These are phyloP conservation scores for Andrena camellia DNA, from an alignment of 2,888 invertebrate species.

Conservation along the genomic window DNA sequence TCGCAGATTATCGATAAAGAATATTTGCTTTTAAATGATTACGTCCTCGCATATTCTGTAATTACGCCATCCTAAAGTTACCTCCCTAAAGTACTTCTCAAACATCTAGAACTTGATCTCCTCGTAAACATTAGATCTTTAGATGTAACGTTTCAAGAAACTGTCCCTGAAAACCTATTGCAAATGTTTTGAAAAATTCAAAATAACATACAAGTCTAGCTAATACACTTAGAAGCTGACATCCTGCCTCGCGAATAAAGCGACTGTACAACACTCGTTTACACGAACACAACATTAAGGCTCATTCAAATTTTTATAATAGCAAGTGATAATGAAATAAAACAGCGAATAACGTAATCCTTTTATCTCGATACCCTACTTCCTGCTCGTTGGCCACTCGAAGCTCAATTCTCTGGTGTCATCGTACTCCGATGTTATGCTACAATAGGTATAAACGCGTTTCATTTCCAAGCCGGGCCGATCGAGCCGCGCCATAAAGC, in stretches of 20 bases:
- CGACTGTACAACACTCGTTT: too few species aligned
- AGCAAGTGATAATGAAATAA: too few species aligned
- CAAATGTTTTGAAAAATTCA: not conserved
- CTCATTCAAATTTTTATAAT: too few species aligned
- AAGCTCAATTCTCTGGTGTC: slow-evolving; percentile 20
- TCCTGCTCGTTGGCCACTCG: not conserved
- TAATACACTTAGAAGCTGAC: not conserved
- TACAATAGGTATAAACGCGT: slow-evolving; percentile 38
- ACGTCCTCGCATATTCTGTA: not conserved
- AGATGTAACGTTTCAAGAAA: not conserved
- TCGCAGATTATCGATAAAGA: not conserved
- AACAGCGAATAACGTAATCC: too few species aligned
- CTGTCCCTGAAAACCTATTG: not conserved
- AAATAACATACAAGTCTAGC: not conserved
- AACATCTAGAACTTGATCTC: not conserved
- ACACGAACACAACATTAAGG: too few species aligned
- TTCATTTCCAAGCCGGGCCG: slow-evolving; percentile 47
- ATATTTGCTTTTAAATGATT: not conserved
- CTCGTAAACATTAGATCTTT: not conserved
- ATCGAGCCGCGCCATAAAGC: slow-evolving; percentile 61
- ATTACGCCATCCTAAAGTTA: not conserved
- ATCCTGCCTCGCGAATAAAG: not conserved
- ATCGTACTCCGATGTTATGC: not conserved
- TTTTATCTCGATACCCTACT: not conserved
- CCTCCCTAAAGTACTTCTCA: not conserved